These are phyloP conservation scores for Drosophila murphyi DNA, from an alignment of 1,140 invertebrate genomes.

Conservation along the genomic window DNA sequence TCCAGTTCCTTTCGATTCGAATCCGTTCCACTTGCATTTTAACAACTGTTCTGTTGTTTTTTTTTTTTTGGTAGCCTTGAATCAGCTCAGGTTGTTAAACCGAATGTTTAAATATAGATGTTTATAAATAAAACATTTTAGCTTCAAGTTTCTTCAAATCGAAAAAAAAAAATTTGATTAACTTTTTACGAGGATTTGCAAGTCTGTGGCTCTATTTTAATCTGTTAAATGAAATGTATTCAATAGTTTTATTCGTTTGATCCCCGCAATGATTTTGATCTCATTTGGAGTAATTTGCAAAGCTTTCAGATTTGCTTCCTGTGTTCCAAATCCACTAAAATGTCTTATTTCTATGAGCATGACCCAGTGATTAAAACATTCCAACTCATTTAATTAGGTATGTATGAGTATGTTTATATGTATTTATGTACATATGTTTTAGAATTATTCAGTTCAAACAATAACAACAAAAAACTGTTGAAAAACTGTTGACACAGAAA, in stretches of 20 bases:
- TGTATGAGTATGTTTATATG: background rate
- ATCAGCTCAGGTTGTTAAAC: slow-evolving; percentile 2
- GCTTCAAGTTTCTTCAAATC: background rate
- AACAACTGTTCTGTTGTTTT: slow-evolving; percentile 1
- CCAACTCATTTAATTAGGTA: slow-evolving; percentile 52
- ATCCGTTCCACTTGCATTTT: background rate
- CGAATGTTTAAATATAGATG: background rate
- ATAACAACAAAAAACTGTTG: slow-evolving; percentile 22
- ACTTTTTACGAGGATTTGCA: background rate
- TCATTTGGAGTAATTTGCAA: no score
- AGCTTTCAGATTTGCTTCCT: background rate
- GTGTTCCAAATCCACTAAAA: background rate
- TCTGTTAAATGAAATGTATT: no score
- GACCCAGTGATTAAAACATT: slow-evolving; percentile 51
- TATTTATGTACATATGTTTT: background rate
- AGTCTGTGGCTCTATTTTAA: no score
- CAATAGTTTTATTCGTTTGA: no score
- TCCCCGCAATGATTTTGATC: no score
- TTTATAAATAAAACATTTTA: background rate
- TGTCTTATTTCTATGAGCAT: slow-evolving; percentile 13
- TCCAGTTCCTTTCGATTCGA: background rate
- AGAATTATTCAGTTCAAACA: background rate
- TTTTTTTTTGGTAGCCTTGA: background rate
- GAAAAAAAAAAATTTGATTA: background rate
- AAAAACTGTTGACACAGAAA: slow-evolving; percentile 76